phyloP scores from a whole-genome alignment of 2,888 invertebrate genomes.

The Camptogramma bilineatum region DNA sequence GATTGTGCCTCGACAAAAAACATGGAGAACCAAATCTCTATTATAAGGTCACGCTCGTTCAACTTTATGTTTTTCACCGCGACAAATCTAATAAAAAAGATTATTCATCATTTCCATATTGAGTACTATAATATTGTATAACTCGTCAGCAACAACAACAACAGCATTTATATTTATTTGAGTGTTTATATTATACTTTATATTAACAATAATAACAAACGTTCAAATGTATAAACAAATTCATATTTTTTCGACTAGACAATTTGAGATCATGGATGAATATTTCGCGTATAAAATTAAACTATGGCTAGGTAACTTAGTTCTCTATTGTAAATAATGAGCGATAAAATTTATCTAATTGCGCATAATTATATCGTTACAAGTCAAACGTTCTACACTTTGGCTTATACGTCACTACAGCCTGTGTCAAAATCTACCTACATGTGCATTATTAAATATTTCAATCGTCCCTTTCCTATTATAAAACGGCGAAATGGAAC shows the following conservation, averaged over 20 bases:
- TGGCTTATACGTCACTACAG: constrained; percentile 36
- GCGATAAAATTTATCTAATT: constrained; percentile 47
- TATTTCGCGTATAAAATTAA: constrained; percentile 29
- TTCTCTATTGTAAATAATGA: constrained; percentile 33
- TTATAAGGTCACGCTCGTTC: constrained; percentile 40
- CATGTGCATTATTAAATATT: constrained; percentile 61
- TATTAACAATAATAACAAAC: constrained; percentile 68
- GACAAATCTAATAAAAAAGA: constrained; percentile 53
- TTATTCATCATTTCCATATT: constrained; percentile 64
- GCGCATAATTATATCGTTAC: constrained; percentile 58
- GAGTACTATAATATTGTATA: constrained; percentile 76
- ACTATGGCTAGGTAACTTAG: constrained; percentile 40
- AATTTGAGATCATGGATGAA: constrained; percentile 29
- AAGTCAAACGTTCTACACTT: constrained; percentile 45
- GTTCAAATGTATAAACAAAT: constrained; percentile 52
- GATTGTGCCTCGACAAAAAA: constrained; percentile 61
- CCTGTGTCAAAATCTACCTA: constrained; percentile 59
- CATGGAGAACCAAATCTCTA: constrained; percentile 41
- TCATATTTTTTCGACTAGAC: constrained; percentile 22
- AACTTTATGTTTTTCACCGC: constrained; percentile 53
- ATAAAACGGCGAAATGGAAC: constrained; percentile 31
- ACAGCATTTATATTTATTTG: constrained; percentile 81
- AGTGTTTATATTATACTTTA: constrained; percentile 65
- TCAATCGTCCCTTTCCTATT: constrained; percentile 45
- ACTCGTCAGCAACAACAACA: constrained; percentile 84